Base-by-base conservation (phyloP, 2,797 vertebrate genomes). In the Hippoglossus hippoglossus region DNA sequence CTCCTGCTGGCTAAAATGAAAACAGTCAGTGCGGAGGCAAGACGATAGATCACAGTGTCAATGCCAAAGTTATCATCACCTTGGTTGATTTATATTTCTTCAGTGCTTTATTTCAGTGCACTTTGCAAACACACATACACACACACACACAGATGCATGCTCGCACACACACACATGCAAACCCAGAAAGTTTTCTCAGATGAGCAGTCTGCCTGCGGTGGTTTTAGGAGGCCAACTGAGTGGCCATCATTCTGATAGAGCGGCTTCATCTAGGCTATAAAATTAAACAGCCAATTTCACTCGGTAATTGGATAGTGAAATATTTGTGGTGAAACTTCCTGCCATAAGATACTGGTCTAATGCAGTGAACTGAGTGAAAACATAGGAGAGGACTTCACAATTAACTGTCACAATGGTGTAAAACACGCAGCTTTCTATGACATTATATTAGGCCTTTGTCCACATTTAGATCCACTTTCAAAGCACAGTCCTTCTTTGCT, bases 251-350 rank as follows among this genome's bases (percentile, higher is more conserved):
- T 80, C 83, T 82, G 83, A 81, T 58, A 72, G 66, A 86, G 81
- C 66, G 18, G 74, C 79, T 84, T 87, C 73, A 85, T 68, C 77
- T 71, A 84, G 76, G 86, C 85, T 86, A 89, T 91, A 86, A 87
- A 93, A 92, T 92, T 92, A 93, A 92, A 91, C 89, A 91, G 88
- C 84, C 89, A 92, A 91, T 92, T 93, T 91, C 87, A 91, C 85
- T 88, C 85, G 81, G 85, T 93, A 94, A 94, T 93, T 93, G 90
- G 87, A 91, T 84, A 67, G 87, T 91, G 87, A 92, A 88, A 91
- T 87, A 88, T 91, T 89, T 69, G 65, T 83, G 85, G 87, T 90
- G 87, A 80, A 84, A 87, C 76, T 80, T 80, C 79, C 86, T 44
- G 70, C 71, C 4, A 36, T 80, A 73, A 87, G 80, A 87, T 73